Percentiles rank a stretch among this genome's conserved stretches.
Conservation (phyloP, 2,888 invertebrate genomes). For the Drosophila leonis region DNA sequence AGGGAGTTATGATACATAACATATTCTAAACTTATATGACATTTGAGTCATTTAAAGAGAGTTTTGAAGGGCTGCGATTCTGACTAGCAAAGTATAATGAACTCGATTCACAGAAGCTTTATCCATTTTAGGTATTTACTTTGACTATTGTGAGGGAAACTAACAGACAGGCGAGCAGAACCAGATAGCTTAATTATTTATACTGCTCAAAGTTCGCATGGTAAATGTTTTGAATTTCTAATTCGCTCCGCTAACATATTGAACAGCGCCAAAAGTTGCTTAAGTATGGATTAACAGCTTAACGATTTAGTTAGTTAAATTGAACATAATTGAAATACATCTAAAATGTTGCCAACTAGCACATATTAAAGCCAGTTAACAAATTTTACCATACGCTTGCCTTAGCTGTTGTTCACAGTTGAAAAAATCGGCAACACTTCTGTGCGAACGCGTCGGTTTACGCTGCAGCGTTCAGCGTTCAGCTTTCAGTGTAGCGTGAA, state of each 20-base stretch:
- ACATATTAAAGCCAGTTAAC: slow-evolving; percentile 33
- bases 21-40: too few relatives aligned
- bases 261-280: neutral
- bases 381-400: slow-evolving; percentile 21
- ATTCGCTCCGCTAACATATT: neutral
- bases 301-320: neutral
- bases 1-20: too few relatives aligned
- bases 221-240: neutral
- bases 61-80: too few relatives aligned
- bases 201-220: neutral
- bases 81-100: too few relatives aligned
- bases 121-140: too few relatives aligned
- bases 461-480: slow-evolving; percentile 15
- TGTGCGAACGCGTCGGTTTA: slow-evolving; percentile 28
- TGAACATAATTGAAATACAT: neutral
- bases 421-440: slow-evolving; percentile 55
- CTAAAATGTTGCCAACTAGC: neutral
- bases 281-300: neutral
- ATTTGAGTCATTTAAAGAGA: too few relatives aligned
- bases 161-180: neutral
- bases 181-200: slow-evolving; percentile 1
- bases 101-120: too few relatives aligned
- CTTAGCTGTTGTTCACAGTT: slow-evolving; percentile 45
- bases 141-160: too few relatives aligned
- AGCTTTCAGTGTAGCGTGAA: slow-evolving; percentile 32